These are phyloP conservation scores for Rachycentron canadum DNA, from an alignment of 2,797 vertebrate genomes.

Conservation along the genomic window DNA sequence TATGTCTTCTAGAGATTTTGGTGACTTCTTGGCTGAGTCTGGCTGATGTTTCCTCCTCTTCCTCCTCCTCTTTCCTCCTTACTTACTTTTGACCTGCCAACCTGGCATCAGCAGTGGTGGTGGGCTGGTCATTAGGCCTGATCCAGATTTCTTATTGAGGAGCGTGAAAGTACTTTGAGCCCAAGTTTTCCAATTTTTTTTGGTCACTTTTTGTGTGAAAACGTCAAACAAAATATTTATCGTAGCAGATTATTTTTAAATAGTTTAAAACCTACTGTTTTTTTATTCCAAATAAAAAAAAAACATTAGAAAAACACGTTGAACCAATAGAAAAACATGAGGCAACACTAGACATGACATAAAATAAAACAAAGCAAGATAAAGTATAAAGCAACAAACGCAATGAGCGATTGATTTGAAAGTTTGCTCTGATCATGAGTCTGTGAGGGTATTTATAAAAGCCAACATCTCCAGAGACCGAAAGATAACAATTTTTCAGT, in stretches of 20 bases:
- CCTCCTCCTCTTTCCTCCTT: no score
- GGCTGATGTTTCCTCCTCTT: no score
- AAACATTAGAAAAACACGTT: neutral
- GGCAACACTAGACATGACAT: neutral
- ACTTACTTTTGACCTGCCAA: no score
- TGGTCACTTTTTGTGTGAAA: no score
- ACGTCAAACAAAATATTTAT: no score
- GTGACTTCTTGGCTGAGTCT: no score
- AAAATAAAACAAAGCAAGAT: neutral
- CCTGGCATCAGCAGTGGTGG: no score
- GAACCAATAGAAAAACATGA: neutral
- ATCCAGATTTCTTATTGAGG: no score
- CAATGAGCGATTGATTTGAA: neutral
- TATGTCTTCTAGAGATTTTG: no score
- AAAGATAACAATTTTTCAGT: neutral
- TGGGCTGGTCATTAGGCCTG: no score
- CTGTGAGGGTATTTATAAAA: neutral
- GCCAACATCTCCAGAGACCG: slow-evolving; percentile 6
- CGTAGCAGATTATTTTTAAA: neutral
- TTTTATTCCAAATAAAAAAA: neutral
- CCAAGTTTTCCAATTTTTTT: no score
- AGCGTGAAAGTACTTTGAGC: no score
- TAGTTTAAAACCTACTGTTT: neutral
- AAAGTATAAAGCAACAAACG: neutral
- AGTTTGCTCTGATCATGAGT: neutral